Evolutionary conservation across 2,113 vertebrate genomes (phyloP).

Genomic region (Sylvia atricapilla): DNA sequence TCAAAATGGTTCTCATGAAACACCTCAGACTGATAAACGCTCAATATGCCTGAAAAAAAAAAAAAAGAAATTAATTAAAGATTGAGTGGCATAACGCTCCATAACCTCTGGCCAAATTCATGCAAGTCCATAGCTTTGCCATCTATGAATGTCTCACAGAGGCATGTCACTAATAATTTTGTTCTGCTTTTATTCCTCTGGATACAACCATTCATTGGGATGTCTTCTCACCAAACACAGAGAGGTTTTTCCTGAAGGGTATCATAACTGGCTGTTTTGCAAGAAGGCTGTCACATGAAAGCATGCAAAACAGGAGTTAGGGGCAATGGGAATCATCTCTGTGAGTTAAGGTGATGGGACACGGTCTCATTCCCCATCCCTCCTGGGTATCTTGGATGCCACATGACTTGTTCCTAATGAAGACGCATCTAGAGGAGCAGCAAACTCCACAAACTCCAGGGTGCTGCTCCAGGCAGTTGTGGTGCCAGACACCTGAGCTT

Average conservation of each 20-base stretch:
- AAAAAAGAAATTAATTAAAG: neutral
- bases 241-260: neutral
- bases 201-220: neutral
- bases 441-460: neutral
- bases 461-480: neutral
- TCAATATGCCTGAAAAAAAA: neutral
- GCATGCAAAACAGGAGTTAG: neutral
- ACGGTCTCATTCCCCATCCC: neutral
- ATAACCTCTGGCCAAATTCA: neutral
- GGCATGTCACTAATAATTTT: neutral
- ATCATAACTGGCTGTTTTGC: neutral
- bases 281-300: neutral
- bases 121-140: neutral
- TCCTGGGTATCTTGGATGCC: neutral
- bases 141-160: neutral
- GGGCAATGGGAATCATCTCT: neutral
- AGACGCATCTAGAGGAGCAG: neutral
- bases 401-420: neutral
- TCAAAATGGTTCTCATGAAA: neutral
- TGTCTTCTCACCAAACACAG: neutral
- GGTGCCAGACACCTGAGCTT: neutral
- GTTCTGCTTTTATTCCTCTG: neutral
- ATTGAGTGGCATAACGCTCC: accelerated
- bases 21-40: neutral
- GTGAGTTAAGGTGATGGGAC: neutral